A percentile compares a stretch with the other conserved stretches of the same genome.
Evolutionary conservation across 2,113 vertebrate genomes (phyloP).

Genomic region (Mellivora capensis): DNA sequence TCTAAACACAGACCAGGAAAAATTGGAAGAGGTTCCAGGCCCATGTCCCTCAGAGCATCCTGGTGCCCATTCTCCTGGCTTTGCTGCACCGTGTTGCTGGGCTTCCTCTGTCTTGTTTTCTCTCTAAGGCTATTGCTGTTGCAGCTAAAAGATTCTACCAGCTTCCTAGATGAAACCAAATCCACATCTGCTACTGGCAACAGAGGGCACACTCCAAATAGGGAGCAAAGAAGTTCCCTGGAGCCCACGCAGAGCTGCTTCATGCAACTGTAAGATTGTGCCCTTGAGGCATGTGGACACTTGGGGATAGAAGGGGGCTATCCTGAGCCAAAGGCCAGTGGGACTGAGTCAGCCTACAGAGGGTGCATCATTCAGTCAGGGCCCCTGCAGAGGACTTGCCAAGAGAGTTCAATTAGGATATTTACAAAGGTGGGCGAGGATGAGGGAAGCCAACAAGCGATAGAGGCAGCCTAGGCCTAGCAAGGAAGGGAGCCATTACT

Average conservation of each 20-base stretch:
- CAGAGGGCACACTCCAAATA: rapidly evolving
- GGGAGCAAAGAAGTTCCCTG: background rate
- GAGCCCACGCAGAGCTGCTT: background rate
- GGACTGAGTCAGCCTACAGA: background rate
- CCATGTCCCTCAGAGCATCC: background rate
- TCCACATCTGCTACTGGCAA: background rate
- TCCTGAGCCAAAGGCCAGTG: background rate
- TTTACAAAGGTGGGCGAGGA: background rate
- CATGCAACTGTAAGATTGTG: too few relatives aligned
- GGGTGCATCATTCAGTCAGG: background rate
- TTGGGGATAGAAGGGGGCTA: too few relatives aligned
- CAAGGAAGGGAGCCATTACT: background rate
- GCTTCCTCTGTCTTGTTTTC: background rate
- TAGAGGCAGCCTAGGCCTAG: background rate
- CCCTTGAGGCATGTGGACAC: too few relatives aligned
- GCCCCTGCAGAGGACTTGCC: background rate
- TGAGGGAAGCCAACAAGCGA: background rate
- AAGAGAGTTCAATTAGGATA: background rate
- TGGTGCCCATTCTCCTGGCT: background rate
- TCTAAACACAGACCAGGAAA: background rate
- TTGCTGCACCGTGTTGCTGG: background rate
- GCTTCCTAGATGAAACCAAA: background rate
- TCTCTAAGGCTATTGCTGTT: background rate
- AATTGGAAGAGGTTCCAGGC: background rate
- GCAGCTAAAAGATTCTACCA: background rate